Percentiles rank a stretch among this genome's conserved stretches.
Evolutionary conservation across 2,113 vertebrate species (phyloP).

Genomic region (Phylloscopus whistleri): DNA sequence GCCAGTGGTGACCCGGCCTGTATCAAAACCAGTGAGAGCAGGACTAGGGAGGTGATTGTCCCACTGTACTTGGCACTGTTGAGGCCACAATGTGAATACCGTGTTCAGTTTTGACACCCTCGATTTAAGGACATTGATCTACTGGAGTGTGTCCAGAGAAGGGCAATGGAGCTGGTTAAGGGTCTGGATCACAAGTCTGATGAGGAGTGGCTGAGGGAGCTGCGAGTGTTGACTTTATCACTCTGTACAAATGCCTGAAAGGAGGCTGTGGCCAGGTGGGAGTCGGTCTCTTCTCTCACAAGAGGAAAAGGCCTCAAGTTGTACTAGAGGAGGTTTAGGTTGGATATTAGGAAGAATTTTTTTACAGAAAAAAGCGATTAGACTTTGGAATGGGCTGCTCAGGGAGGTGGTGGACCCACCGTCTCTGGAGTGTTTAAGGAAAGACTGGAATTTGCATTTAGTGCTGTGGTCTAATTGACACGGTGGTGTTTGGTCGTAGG

Average conservation of each 20-base stretch:
- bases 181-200: background rate
- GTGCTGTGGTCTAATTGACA: background rate
- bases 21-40: no score
- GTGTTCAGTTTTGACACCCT: background rate
- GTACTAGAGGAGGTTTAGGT: background rate
- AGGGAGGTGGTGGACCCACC: background rate
- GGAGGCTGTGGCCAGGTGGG: background rate
- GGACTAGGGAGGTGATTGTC: background rate
- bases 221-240: background rate
- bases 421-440: background rate
- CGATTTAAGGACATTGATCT: background rate
- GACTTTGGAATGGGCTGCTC: background rate
- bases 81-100: no score
- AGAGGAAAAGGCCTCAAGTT: background rate
- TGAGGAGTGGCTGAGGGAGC: background rate
- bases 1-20: background rate
- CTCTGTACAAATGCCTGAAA: background rate
- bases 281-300: accelerated
- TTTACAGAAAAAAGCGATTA: no score
- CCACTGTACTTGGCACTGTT: background rate
- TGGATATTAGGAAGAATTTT: background rate
- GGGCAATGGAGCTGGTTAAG: background rate
- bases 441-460: background rate
- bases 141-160: background rate
- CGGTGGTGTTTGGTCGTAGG: background rate